Conservation (phyloP, 2,888 invertebrate genomes). For the Chrysolina americana region DNA sequence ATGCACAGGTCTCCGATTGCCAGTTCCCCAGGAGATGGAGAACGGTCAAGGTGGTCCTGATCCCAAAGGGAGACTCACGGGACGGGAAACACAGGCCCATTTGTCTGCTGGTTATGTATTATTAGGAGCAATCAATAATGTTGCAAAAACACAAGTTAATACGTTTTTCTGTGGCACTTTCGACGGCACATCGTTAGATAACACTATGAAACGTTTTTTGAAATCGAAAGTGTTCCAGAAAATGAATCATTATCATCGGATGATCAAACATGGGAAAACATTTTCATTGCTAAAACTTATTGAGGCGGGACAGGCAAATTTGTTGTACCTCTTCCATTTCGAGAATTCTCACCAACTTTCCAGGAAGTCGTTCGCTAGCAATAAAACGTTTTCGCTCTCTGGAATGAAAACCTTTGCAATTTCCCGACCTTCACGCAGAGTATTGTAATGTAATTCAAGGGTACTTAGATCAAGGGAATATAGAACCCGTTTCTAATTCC, state of each 20-base stretch:
- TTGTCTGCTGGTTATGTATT: neutral
- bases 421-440: constrained; percentile 23
- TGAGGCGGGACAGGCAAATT: constrained; percentile 31
- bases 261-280: constrained; percentile 35
- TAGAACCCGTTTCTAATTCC: neutral
- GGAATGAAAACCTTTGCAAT: constrained; percentile 29
- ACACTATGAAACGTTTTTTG: too few species aligned
- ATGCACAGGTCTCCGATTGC: too few species aligned
- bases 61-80: too few species aligned
- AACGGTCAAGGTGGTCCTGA: too few species aligned
- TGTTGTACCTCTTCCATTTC: constrained; percentile 37
- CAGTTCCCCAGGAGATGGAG: too few species aligned
- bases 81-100: too few species aligned
- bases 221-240: neutral
- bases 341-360: constrained; percentile 25
- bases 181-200: neutral
- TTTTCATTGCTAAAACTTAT: constrained; percentile 24
- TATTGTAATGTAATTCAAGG: constrained; percentile 10
- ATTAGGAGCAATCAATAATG: neutral
- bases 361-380: constrained; percentile 2
- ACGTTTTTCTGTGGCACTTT: neutral
- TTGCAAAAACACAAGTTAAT: neutral
- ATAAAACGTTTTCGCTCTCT: constrained; percentile 30
- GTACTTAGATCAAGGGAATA: neutral
- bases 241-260: constrained; percentile 2